Base-by-base conservation (phyloP, 1,140 invertebrate genomes). In the Epicauta chinensis region DNA sequence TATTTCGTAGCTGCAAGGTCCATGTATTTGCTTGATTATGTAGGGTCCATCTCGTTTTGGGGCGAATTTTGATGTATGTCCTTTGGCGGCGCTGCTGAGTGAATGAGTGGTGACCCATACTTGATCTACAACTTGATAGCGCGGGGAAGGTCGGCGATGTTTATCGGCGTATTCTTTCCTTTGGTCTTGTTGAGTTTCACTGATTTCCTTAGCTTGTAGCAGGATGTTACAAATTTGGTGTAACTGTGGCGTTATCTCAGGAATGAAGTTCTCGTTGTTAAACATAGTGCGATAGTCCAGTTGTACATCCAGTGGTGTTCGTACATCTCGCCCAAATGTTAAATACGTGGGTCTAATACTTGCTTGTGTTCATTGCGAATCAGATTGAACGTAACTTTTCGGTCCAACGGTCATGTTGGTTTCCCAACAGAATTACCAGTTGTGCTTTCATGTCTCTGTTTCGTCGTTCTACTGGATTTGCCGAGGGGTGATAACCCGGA, bases 401-500 rank as follows among this genome's bases (percentile, higher is more conserved):
- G 29, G 64, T 55, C 70, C 69, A 75, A 2, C 44, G n/a, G n/a
- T n/a, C n/a, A n/a, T n/a, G n/a, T n/a, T n/a, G n/a, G n/a, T 60
- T 51, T 5, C 61, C 55, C 0, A 74, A 62, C 11, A 66, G 65
- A 1, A 71, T 67, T 0, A 59, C 45, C 0, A 75, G 52, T 58
- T 68, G 67, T 1, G 61, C 55, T 48, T 75, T 73, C 0, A 77
- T 14, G 14, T 69, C n/a, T n/a, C n/a, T n/a, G n/a, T n/a, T n/a
- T n/a, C n/a, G n/a, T n/a, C n/a, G n/a, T n/a, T n/a, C n/a, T n/a
- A n/a, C n/a, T n/a, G n/a, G n/a, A n/a, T n/a, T n/a, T n/a, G n/a
- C n/a, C n/a, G n/a, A n/a, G n/a, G n/a, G n/a, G n/a, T n/a, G n/a
- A n/a, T n/a, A n/a, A n/a, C n/a, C n/a, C n/a, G n/a, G n/a, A n/a